A percentile compares a stretch with the other conserved stretches of the same genome.
These are phyloP conservation scores for Oncorhynchus nerka DNA, from an alignment of 2,113 vertebrate species.

Conservation along the genomic window DNA sequence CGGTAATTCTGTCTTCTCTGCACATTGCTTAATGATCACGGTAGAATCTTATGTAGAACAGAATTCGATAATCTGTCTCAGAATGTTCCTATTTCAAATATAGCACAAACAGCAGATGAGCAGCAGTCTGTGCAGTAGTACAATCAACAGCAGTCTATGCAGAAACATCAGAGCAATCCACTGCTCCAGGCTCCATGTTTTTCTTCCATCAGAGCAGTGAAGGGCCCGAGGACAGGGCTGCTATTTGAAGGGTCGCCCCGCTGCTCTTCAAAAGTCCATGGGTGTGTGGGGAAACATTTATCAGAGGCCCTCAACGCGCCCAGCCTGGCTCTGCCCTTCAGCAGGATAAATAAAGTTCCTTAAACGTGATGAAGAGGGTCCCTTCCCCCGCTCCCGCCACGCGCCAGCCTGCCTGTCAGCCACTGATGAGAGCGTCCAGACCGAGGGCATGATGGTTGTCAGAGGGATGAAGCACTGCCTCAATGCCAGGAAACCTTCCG, in stretches of 20 bases:
- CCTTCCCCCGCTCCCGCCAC: neutral
- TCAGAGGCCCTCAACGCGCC: neutral
- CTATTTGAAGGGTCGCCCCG: slow-evolving; percentile 11
- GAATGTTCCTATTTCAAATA: too few relatives aligned
- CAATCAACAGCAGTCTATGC: too few relatives aligned
- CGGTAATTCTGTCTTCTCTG: too few relatives aligned
- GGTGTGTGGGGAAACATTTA: slow-evolving; percentile 19
- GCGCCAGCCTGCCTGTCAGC: too few relatives aligned
- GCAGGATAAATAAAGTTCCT: slow-evolving; percentile 47
- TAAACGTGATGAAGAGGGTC: slow-evolving; percentile 65
- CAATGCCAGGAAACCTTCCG: neutral
- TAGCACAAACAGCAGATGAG: too few relatives aligned
- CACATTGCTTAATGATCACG: too few relatives aligned
- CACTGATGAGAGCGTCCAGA: slow-evolving; percentile 42
- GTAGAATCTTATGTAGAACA: too few relatives aligned
- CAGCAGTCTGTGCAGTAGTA: neutral
- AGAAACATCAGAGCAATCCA: too few relatives aligned
- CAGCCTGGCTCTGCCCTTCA: slow-evolving; percentile 22
- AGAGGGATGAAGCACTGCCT: neutral
- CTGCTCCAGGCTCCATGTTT: slow-evolving; percentile 1
- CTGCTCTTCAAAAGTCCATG: slow-evolving; percentile 20
- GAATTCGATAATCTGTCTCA: too few relatives aligned
- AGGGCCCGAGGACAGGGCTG: neutral
- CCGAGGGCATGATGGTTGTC: neutral
- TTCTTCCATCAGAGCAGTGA: slow-evolving; percentile 17